Conservation (phyloP, 2,888 invertebrate genomes). For the Acanthosepion lycidas region DNA sequence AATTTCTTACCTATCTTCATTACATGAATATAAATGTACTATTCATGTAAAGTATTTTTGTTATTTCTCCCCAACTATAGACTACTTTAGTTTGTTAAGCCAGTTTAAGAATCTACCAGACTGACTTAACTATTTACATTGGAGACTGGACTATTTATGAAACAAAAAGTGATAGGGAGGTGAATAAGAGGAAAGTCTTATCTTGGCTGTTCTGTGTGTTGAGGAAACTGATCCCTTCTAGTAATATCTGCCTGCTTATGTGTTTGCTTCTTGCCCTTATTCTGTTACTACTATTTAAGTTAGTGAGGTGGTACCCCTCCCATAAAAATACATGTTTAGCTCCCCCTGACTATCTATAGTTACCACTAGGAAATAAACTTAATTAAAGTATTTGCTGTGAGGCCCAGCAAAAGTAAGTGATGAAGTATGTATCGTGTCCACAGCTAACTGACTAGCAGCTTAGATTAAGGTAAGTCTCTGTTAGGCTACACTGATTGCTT, state of each 20-base stretch:
- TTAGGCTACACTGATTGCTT: neutral
- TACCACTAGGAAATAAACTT: neutral
- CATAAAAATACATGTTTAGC: neutral
- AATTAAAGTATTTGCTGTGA: slow-evolving; percentile 3
- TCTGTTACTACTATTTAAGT: neutral
- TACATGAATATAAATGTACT: neutral
- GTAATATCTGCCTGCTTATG: slow-evolving; percentile 14
- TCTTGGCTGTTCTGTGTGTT: neutral
- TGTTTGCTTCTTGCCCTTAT: neutral
- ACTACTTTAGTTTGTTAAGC: neutral
- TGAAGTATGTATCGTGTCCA: neutral
- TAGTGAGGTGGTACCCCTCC: neutral
- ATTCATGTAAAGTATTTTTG: neutral
- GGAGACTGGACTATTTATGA: neutral
- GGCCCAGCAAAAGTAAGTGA: neutral
- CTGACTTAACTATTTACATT: neutral
- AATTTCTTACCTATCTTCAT: too few relatives aligned
- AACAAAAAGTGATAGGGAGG: neutral
- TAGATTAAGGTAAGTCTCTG: neutral
- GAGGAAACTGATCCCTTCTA: neutral
- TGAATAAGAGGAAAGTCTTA: neutral
- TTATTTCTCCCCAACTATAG: neutral
- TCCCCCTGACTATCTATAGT: neutral
- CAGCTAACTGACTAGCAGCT: neutral
- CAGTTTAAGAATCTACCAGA: neutral